Evolutionary conservation across 2,113 vertebrate species (phyloP).

Genomic region (Pandion haliaetus): DNA sequence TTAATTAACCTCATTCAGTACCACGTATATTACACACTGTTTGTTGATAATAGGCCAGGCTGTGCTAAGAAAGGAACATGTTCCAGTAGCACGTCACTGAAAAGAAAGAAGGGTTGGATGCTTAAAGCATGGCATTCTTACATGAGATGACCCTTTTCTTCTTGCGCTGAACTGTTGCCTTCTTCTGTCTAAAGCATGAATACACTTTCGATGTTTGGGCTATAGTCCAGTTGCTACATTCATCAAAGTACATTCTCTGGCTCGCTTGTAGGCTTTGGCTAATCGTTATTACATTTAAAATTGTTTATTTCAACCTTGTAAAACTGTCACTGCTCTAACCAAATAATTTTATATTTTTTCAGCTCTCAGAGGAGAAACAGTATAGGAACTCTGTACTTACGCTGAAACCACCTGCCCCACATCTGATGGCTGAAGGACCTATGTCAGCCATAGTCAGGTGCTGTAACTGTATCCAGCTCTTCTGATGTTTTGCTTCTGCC

Average conservation of each 20-base stretch:
- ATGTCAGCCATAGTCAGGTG: not conserved
- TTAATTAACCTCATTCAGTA: conserved; percentile 71
- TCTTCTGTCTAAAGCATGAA: not conserved
- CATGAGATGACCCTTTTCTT: not conserved
- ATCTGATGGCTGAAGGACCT: not conserved
- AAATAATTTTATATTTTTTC: not conserved
- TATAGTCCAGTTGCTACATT: not conserved
- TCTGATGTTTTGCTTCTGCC: not conserved
- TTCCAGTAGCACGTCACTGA: conserved; percentile 16
- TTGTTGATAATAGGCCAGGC: conserved; percentile 57
- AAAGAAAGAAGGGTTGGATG: conserved; percentile 17
- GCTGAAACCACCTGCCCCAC: not conserved
- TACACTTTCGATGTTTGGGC: not conserved
- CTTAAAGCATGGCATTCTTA: not conserved
- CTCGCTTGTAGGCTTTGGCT: not conserved
- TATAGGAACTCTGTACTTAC: not conserved
- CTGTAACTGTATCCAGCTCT: not conserved
- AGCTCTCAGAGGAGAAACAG: not conserved
- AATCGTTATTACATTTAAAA: not conserved
- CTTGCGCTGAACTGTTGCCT: not conserved
- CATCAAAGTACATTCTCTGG: not conserved
- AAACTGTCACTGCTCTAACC: not conserved
- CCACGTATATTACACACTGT: conserved; percentile 50
- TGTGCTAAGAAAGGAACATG: conserved; percentile 53
- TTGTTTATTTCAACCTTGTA: not conserved